Evolutionary conservation across 2,888 invertebrate genomes (phyloP), one percentile per base, ranked within the genome.

Genomic region (Actias luna): DNA sequence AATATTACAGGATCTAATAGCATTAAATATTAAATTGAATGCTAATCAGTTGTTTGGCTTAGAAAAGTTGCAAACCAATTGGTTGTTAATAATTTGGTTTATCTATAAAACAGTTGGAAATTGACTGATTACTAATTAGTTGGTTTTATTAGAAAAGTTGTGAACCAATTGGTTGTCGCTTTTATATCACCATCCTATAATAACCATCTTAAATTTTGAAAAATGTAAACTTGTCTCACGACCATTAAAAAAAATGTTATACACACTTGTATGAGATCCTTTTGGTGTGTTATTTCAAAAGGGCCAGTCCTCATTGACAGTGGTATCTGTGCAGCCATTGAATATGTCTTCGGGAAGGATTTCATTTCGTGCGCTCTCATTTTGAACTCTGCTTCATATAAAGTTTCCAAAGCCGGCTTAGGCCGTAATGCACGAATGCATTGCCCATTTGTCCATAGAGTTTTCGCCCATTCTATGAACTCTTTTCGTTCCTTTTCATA

Each of bases 401-500:
- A 77, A 0, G 68, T 69, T 58, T 92, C 91, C 1, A 88, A 70
- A 0, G 65, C 59, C 0, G 86, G 87, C 46, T 85, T 87, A 0
- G 90, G 89, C 0, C 85, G 76, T 1, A 92, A 65, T 0, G 87
- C 87, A 12, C 89, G 71, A 1, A 83, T 73, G 58, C 87, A 88
- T 35, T 89, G 85, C 4, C 68, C 73, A 0, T 68, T 82, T 0
- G 70, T 64, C 92, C 92, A 92, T 0, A 83, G 63, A 0, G 71
- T 62, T 65, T 83, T 87, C 0, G 89, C 89, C 92, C 92, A 92
- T 59, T 83, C 83, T 66, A 72, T 71, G 66, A 72, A 92, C 58
- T 88, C 89, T 62, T 84, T 72, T 65, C 91, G 86, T 66, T 92
- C 92, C 39, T 80, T 77, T 46, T 73, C 64, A 63, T 91, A 92